Evolutionary conservation across 2,113 vertebrate genomes (phyloP), one percentile per base, ranked within the genome.

Genomic region (Ramphastos sulfuratus): DNA sequence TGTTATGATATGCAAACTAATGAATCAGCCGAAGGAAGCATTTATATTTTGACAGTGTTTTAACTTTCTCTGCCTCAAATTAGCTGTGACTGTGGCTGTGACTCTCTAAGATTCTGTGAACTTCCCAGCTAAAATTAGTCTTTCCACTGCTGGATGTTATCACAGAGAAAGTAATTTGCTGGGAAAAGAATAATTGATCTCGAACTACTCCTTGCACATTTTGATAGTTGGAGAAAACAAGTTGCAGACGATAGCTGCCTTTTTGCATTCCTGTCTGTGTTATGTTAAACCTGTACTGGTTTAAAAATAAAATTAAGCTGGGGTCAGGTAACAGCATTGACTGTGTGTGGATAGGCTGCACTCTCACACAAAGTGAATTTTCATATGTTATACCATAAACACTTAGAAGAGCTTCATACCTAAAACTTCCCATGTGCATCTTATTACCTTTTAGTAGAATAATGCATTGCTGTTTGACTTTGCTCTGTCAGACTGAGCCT

Each of bases 81-180:
- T 56, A 92, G 61, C 90, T 82, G 44, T 56, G 69, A 86, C 85
- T 75, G 11, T 81, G 55, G 44, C 15, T 52, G 10, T 50, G 69
- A 71, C 72, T 95, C 31, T 27, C 19, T 85, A 79, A 84, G 76
- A 83, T 61, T 79, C 89, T 89, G 48, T 90, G 91, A 96, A 89
- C 81, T 94, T 84, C 63, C n/a, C 63, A 58, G 71, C 93, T 92
- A 83, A 96, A 96, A 93, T 90, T 82, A 93, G 85, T 92, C 73
- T 89, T 91, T 81, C 35, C 58, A 59, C 35, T 85, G 82, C 52
- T 88, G 65, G 56, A 73, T 85, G 72, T 85, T 88, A 94, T 90
- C 63, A 64, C 52, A 91, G 64, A 87, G 77, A 83, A 96, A 83
- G 82, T 63, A 87, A 90, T 81, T 88, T 87, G 46, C 39, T 87